These are phyloP conservation scores for Mohoua ochrocephala DNA, from an alignment of 2,113 vertebrate species.

Conservation along the genomic window DNA sequence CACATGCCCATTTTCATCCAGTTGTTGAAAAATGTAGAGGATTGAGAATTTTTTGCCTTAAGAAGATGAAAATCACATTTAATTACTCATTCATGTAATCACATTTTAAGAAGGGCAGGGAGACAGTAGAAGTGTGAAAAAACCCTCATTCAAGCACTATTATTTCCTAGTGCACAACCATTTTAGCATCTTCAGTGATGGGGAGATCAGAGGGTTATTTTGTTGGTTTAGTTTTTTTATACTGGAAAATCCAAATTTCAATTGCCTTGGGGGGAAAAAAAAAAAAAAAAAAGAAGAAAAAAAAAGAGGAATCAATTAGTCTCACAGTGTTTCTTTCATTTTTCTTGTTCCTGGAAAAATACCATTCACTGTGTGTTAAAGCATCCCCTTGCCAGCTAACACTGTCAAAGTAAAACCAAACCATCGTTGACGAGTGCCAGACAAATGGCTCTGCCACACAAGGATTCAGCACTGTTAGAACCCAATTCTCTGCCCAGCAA, in stretches of 20 bases:
- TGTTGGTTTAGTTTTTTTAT: background rate
- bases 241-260: background rate
- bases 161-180: background rate
- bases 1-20: background rate
- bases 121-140: background rate
- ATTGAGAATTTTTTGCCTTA: background rate
- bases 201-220: background rate
- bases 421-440: rapidly evolving
- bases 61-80: background rate
- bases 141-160: background rate
- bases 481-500: background rate
- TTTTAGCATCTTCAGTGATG: background rate
- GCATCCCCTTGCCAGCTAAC: background rate
- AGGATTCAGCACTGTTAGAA: background rate
- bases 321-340: background rate
- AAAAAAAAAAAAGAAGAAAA: rapidly evolving
- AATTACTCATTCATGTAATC: background rate
- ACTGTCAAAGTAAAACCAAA: background rate
- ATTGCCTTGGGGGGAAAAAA: too few species aligned
- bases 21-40: background rate
- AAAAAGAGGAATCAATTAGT: background rate
- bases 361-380: background rate
- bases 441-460: background rate
- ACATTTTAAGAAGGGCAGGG: background rate
- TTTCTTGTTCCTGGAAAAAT: background rate